phyloP scores from a whole-genome alignment of 2,113 vertebrate genomes.

The Capra hircus region DNA sequence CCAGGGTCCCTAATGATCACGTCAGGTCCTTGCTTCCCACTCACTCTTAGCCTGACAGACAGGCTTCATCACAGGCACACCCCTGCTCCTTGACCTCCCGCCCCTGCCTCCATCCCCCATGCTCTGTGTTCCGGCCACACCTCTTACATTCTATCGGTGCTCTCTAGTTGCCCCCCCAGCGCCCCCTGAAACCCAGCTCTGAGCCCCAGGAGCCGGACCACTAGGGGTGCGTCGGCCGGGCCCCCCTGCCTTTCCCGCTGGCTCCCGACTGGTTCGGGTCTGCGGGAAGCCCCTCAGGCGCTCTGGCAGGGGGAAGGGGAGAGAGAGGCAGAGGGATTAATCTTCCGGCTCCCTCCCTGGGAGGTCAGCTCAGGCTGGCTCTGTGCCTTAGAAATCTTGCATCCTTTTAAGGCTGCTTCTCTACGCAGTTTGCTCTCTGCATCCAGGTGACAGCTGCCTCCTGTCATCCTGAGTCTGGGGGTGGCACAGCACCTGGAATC shows the following conservation, averaged over 20 bases:
- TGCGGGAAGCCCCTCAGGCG: not conserved
- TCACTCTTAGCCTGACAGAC: not conserved
- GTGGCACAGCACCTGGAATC: rapidly evolving
- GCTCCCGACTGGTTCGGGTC: not conserved
- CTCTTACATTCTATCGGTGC: rapidly evolving
- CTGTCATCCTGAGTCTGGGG: not conserved
- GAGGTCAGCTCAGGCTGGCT: not conserved
- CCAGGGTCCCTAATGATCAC: rapidly evolving
- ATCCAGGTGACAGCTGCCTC: not conserved
- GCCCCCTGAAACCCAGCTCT: not conserved
- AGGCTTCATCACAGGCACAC: not conserved
- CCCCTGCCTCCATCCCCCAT: rapidly evolving
- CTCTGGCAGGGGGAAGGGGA: not conserved
- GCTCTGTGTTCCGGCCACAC: not conserved
- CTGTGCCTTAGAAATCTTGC: not conserved
- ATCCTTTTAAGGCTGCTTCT: not conserved
- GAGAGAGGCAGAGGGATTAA: not conserved
- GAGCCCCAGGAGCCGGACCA: too few species aligned
- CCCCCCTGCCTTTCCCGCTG: not conserved
- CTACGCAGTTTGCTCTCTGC: not conserved
- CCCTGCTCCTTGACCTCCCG: not conserved
- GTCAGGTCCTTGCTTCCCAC: rapidly evolving
- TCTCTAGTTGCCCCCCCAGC: not conserved
- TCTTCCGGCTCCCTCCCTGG: too few species aligned
- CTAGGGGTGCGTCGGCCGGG: not conserved